A percentile compares a stretch with the other conserved stretches of the same genome.
phyloP scores from a whole-genome alignment of 2,113 vertebrate species.

The Sterrhoptilus dennistouni region DNA sequence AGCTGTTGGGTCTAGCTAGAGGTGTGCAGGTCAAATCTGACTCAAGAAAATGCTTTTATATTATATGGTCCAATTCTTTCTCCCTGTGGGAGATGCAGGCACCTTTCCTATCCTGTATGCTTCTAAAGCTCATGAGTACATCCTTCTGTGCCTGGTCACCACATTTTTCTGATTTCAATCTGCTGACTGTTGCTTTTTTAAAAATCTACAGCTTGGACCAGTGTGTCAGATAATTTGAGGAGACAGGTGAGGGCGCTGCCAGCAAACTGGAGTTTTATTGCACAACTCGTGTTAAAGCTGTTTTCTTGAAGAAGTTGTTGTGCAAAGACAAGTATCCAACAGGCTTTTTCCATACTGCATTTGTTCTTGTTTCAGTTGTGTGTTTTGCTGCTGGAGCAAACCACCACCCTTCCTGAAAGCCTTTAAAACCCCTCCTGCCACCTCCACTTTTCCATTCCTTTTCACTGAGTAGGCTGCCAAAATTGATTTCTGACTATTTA shows the following conservation, averaged over 20 bases:
- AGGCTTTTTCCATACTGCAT: neutral
- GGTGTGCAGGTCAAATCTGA: neutral
- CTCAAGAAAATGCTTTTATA: neutral
- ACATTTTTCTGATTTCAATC: neutral
- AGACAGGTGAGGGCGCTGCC: constrained; percentile 1
- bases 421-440: neutral
- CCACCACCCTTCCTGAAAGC: neutral
- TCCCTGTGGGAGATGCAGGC: neutral
- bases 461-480: neutral
- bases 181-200: neutral
- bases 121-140: accelerated
- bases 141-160: neutral
- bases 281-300: neutral
- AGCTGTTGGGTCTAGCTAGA: neutral
- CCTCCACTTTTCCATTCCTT: neutral
- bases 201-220: neutral
- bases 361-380: neutral
- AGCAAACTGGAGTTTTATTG: neutral
- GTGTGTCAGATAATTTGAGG: neutral
- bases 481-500: constrained; percentile 8
- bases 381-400: constrained; percentile 8
- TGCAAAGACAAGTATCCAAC: neutral
- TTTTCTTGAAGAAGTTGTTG: neutral
- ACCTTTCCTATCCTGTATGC: neutral
- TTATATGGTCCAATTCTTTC: neutral